Conservation (phyloP, 2,888 invertebrate genomes). For the Drosophila paramelanica region DNA sequence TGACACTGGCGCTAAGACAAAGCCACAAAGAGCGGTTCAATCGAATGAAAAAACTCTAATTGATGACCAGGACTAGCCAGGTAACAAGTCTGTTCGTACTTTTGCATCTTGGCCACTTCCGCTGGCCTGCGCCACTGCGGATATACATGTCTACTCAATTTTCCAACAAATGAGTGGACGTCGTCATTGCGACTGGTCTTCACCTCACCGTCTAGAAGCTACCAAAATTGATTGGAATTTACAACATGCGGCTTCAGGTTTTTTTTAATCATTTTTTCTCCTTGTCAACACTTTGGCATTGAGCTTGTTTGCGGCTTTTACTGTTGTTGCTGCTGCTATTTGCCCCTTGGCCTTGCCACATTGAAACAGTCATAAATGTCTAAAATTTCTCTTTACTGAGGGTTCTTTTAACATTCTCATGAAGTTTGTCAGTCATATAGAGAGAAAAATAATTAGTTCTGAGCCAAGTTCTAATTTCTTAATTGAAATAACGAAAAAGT, state of each 20-base stretch:
- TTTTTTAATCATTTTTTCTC: conserved; percentile 17
- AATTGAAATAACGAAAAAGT: too few relatives aligned
- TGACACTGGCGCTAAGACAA: conserved; percentile 74
- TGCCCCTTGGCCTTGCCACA: conserved; percentile 24
- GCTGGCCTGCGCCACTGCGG: conserved; percentile 52
- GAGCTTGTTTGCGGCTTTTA: conserved; percentile 55
- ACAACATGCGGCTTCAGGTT: conserved; percentile 62
- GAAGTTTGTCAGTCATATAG: neutral
- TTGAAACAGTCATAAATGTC: conserved; percentile 38
- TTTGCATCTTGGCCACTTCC: conserved; percentile 80
- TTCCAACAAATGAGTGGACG: conserved; percentile 75
- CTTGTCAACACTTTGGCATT: conserved; percentile 54
- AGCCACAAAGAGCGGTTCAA: conserved; percentile 61
- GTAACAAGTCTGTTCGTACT: conserved; percentile 33
- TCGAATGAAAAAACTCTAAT: conserved; percentile 52
- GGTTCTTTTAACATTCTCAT: neutral
- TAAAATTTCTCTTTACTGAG: neutral
- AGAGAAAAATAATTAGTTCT: neutral
- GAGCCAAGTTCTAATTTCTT: too few relatives aligned
- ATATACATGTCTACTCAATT: conserved; percentile 81
- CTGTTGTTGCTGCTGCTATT: conserved; percentile 36
- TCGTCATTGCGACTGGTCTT: conserved; percentile 37
- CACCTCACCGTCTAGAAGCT: conserved; percentile 39
- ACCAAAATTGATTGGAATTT: conserved; percentile 82
- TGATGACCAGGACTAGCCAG: conserved; percentile 50